phyloP scores from a whole-genome alignment of 2,797 vertebrate species.

The Onychomys torridus region DNA sequence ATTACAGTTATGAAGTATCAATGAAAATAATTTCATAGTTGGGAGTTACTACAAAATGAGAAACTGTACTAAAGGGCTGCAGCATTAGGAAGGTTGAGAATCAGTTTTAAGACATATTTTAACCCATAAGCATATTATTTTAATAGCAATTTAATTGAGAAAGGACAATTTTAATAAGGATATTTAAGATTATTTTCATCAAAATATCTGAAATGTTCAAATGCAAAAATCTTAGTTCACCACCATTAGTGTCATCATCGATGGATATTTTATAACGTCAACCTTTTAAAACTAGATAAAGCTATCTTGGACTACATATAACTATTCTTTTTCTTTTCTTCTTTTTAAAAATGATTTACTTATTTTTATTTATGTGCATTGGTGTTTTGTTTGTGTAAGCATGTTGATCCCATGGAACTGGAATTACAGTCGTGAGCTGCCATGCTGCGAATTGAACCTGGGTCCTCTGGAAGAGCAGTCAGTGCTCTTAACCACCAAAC shows the following conservation, averaged over 20 bases:
- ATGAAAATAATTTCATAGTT: neutral
- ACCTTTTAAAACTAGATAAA: constrained; percentile 47
- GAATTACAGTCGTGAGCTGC: neutral
- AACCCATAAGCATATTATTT: neutral
- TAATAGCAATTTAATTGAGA: constrained; percentile 36
- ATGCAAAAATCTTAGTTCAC: constrained; percentile 48
- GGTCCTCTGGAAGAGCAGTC: neutral
- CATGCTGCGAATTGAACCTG: neutral
- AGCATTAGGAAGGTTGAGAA: neutral
- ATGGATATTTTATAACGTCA: constrained; percentile 1
- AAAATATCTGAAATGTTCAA: constrained; percentile 58
- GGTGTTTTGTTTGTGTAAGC: neutral
- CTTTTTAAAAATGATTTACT: neutral
- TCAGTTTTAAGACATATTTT: neutral
- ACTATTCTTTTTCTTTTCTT: neutral
- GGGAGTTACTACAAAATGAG: neutral
- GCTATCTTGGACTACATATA: neutral
- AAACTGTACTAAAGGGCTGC: neutral
- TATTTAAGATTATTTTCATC: constrained; percentile 52
- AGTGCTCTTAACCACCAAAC: neutral
- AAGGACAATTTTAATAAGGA: constrained; percentile 40
- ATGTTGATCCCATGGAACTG: neutral
- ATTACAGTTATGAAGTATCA: neutral
- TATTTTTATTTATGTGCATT: neutral
- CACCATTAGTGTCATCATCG: neutral